These are phyloP conservation scores for Poeciliopsis prolifica DNA, from an alignment of 2,113 vertebrate species.

Conservation along the genomic window DNA sequence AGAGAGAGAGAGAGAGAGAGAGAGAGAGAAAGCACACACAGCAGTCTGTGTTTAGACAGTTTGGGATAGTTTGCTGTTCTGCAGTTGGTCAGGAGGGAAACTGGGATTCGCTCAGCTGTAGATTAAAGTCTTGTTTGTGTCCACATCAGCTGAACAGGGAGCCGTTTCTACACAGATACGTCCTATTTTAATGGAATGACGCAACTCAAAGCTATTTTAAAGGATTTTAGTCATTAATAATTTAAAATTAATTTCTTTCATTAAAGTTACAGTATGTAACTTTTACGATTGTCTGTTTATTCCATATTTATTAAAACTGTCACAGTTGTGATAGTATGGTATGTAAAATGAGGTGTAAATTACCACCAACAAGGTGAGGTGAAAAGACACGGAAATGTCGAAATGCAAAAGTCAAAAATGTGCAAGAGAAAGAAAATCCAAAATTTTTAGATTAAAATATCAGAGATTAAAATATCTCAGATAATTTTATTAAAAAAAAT, in stretches of 20 bases:
- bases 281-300: too few species aligned
- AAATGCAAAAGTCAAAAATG: too few species aligned
- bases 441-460: too few species aligned
- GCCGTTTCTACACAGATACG: background rate
- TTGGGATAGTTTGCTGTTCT: constrained; percentile 10
- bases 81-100: background rate
- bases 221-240: background rate
- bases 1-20: background rate
- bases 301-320: too few species aligned
- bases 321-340: too few species aligned
- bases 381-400: too few species aligned
- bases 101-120: background rate
- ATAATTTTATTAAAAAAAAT: too few species aligned
- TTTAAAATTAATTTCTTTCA: background rate
- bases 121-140: background rate
- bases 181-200: background rate
- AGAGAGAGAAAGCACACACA: constrained; percentile 2
- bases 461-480: too few species aligned
- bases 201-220: background rate
- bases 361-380: too few species aligned
- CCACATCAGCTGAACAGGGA: background rate
- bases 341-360: too few species aligned
- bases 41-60: constrained; percentile 1
- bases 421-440: too few species aligned
- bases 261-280: too few species aligned